These are phyloP conservation scores for Squalus acanthias DNA, from an alignment of 2,797 vertebrate species.

Conservation along the genomic window DNA sequence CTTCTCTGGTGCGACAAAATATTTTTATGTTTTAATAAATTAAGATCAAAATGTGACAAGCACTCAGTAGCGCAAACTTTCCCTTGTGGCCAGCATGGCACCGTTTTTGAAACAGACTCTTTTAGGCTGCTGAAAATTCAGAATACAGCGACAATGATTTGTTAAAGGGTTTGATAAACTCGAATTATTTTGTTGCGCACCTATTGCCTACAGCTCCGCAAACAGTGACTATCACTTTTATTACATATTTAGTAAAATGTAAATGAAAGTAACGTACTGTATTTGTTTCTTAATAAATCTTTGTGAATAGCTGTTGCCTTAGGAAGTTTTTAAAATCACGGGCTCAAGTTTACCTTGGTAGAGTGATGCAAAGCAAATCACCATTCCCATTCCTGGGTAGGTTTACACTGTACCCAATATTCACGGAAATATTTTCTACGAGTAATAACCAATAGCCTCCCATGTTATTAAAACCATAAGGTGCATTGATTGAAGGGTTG, in stretches of 20 bases:
- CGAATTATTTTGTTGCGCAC: not conserved
- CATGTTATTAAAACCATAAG: not conserved
- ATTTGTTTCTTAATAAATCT: not conserved
- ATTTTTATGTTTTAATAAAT: slow-evolving; percentile 33
- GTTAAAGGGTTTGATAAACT: not conserved
- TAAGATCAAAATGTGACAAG: slow-evolving; percentile 4
- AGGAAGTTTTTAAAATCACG: not conserved
- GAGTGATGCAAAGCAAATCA: not conserved
- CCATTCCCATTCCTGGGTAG: not conserved
- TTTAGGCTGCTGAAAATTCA: not conserved
- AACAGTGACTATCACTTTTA: not conserved
- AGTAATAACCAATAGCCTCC: not conserved
- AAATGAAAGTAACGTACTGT: not conserved
- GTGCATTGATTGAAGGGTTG: not conserved
- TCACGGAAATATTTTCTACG: not conserved
- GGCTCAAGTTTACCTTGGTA: not conserved
- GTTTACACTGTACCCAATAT: not conserved
- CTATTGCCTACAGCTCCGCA: not conserved
- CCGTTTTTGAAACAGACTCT: not conserved
- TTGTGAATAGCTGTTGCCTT: too few species aligned
- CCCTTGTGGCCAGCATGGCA: not conserved
- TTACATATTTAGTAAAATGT: not conserved
- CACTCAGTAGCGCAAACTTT: not conserved
- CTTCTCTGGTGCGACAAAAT: slow-evolving; percentile 17
- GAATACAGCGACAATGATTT: not conserved